Conservation (phyloP, 1,140 invertebrate genomes). For the Eueides isabella region DNA sequence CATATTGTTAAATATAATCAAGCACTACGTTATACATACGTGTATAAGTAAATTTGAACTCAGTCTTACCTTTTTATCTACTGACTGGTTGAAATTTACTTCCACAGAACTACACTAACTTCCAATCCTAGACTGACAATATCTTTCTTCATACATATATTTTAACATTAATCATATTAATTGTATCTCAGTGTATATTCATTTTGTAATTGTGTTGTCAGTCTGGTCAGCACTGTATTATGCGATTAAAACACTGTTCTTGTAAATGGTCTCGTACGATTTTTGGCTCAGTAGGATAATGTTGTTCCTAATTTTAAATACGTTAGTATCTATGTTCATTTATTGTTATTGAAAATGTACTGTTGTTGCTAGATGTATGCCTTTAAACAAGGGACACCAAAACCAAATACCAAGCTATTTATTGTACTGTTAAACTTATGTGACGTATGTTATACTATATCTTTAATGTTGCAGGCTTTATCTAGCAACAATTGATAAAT, state of each 20-base stretch:
- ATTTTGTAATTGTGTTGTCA: slow-evolving; percentile 5
- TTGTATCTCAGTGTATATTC: neutral
- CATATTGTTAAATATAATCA: neutral
- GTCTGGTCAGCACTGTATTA: slow-evolving; percentile 29
- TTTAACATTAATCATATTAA: neutral
- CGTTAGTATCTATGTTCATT: slow-evolving; percentile 31
- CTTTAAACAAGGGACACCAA: neutral
- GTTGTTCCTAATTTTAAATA: slow-evolving; percentile 51
- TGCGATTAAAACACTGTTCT: slow-evolving; percentile 19
- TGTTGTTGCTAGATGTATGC: slow-evolving; percentile 38
- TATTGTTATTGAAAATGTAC: slow-evolving; percentile 35
- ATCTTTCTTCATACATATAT: neutral
- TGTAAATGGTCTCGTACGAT: slow-evolving; percentile 35
- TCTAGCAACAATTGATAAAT: slow-evolving; percentile 30
- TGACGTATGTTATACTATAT: neutral
- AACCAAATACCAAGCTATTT: neutral
- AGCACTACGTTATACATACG: neutral
- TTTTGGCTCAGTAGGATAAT: slow-evolving; percentile 59
- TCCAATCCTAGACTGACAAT: slow-evolving; percentile 1
- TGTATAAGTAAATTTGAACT: too few relatives aligned
- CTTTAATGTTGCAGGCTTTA: neutral
- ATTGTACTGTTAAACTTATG: neutral
- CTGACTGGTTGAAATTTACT: neutral
- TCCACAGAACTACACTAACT: neutral
- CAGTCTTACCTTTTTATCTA: too few relatives aligned